Base-by-base conservation (phyloP, 2,797 vertebrate species). In the Pipistrellus kuhlii region DNA sequence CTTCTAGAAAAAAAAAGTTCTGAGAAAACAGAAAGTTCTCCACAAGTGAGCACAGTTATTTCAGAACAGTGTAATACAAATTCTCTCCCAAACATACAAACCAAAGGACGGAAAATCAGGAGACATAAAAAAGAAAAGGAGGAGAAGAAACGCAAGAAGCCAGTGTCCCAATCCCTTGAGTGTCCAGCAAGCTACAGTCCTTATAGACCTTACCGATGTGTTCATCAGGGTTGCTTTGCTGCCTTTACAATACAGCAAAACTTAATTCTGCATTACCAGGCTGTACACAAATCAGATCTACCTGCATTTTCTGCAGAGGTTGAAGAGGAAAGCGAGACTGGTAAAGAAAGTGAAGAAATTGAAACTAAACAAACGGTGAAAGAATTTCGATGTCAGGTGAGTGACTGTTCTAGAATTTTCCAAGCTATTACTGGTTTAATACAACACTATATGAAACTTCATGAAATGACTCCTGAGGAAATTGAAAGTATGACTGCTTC, bases 171-270 rank as follows among this genome's bases (percentile, higher is more conserved):
- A 55, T 95, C 98, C 44, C 84, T 94, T 90, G 98, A 98, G 32
- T 96, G 97, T 13, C 98, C 97, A 32, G 97, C 98, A 17, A 91
- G 89, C 0, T 98, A 98, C 32, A 99, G 98, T 97, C 99, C 98
- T 0, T 99, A 99, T 64, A 98, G 99, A 97, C 99, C 99, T 0
- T 99, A 99, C 90, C 98, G 99, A 6, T 99, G 99, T 0, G 99
- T 99, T 92, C 99, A 99, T 96, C 99, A 99, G 96, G 99, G 99
- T 64, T 99, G 99, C 88, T 98, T 98, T 44, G 99, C 99, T 0
- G 99, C 99, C 23, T 99, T 99, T 95, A 99, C 99, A 0, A 99
- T 99, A 96, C 99, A 99, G 6, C 99, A 99, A 68, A 99, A 99
- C 95, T 97, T 99, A 76, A 99, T 99, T 97, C 99, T 99, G 76